A percentile compares a stretch with the other conserved stretches of the same genome.
Evolutionary conservation across 2,797 vertebrate genomes (phyloP).

Genomic region (Acipenser ruthenus): DNA sequence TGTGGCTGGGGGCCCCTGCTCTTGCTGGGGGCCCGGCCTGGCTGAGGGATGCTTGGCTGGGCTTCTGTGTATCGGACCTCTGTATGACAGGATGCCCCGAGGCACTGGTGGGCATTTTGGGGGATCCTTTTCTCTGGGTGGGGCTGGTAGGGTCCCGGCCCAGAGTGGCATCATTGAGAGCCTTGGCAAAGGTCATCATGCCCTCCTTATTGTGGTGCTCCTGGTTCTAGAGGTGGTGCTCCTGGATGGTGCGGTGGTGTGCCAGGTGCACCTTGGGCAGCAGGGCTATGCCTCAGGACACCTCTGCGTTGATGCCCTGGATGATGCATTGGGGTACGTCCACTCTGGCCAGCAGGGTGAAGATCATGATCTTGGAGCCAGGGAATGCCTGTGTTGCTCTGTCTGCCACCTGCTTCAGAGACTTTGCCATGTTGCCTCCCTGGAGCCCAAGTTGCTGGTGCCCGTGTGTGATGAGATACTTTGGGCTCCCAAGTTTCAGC

Average conservation of each 20-base stretch:
- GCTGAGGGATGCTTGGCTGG: no score
- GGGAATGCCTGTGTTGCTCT: slow-evolving; percentile 6
- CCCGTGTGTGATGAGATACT: neutral
- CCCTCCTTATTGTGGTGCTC: neutral
- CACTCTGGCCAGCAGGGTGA: neutral
- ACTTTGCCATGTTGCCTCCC: slow-evolving; percentile 1
- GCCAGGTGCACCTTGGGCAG: slow-evolving; percentile 5
- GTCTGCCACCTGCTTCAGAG: neutral
- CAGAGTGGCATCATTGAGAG: neutral
- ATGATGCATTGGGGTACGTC: neutral
- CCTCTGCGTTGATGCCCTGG: neutral
- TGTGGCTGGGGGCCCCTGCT: no score
- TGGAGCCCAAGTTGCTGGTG: slow-evolving; percentile 5
- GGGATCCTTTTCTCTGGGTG: neutral
- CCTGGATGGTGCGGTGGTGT: slow-evolving; percentile 4
- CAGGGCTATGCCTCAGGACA: neutral
- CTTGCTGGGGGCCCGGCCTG: no score
- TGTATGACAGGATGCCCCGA: no score
- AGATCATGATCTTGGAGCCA: neutral
- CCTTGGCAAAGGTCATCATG: neutral
- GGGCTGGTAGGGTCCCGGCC: neutral
- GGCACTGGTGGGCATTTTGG: neutral
- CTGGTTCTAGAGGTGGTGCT: slow-evolving; percentile 1
- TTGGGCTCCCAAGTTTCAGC: neutral
- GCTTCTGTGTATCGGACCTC: no score